Evolutionary conservation across 2,888 invertebrate genomes (phyloP), one percentile per base, ranked within the genome.

Genomic region (Dryadula phaetusa): DNA sequence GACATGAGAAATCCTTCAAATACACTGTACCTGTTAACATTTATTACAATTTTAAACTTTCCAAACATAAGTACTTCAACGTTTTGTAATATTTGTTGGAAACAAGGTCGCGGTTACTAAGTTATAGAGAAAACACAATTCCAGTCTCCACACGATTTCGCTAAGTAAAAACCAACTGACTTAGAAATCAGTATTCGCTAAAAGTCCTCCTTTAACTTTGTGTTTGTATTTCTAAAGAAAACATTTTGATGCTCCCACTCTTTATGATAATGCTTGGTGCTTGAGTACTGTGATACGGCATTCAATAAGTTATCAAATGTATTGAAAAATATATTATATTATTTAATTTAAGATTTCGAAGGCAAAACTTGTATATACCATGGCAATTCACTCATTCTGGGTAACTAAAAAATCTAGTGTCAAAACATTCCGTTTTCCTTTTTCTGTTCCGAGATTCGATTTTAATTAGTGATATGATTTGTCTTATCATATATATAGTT

Each of bases 221-320:
- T 60, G 75, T 80, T 79, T 80, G 77, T 74, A 74, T 80, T 78
- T 69, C 66, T 54, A 71, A 74, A 71, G 74, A 71, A 76, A 82
- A 80, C 77, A 76, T 81, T n/a, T 82, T 77, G 77, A 77, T 56
- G 56, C 40, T 77, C 76, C 74, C 61, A 70, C 75, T 70, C 75
- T 76, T 77, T 73, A 74, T 75, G 75, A 66, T 73, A 76, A 76
- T 75, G 67, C 67, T 72, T 69, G 66, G 73, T 70, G 62, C 62
- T 64, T 32, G 49, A 62, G 42, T 20, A 63, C 60, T 68, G 69
- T 71, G 67, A 69, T 65, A 67, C 56, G 32, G 42, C 37, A 20
- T 44, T 47, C n/a, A 20, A 32, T 63, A 63, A 53, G 32, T 63
- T 42, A 42, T n/a, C n/a, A n/a, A n/a, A n/a, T n/a, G n/a, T n/a